Evolutionary conservation across 92 coral and sea anemone species (phyloP), one percentile per base, ranked within the genome.

Genomic region (Epizoanthus ramosus): DNA sequence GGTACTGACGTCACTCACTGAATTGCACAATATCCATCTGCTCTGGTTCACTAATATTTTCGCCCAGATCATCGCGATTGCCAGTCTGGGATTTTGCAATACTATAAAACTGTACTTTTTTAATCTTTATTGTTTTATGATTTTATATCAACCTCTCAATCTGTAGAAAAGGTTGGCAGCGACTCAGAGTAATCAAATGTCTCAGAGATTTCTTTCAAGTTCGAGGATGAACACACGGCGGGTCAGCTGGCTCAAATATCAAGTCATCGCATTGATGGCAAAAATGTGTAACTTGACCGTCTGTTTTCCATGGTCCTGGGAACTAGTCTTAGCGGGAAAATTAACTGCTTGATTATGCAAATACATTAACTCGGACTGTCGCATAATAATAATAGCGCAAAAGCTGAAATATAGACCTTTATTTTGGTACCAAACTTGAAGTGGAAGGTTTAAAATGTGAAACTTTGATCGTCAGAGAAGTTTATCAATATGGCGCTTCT

Each of bases 191-290:
- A n/a, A n/a, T n/a, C n/a, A n/a, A n/a, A n/a, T n/a, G n/a, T n/a
- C n/a, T n/a, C n/a, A n/a, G n/a, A n/a, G n/a, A n/a, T n/a, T n/a
- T n/a, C n/a, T n/a, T n/a, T n/a, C n/a, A n/a, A n/a, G n/a, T n/a
- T n/a, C n/a, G n/a, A n/a, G n/a, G n/a, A n/a, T n/a, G n/a, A n/a
- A n/a, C n/a, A n/a, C 77, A 72, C 63, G 43, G 41, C 77, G 75
- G 39, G 59, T 81, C 79, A 68, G 85, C 58, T 57, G 68, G 68
- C 79, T 6, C 35, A 41, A 81, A 67, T 43, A 68, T 81, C 68
- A 19, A 41, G 79, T 81, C 85, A 81, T 77, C 60, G 69, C 79
- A 83, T 52, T 83, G 80, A 58, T 54, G 86, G 79, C 86, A 71
- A 83, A 47, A 66, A 71, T 83, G 70, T 74, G 71, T 56, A 54